These are phyloP conservation scores for Synanthedon formicaeformis DNA, from an alignment of 2,888 invertebrate species.

Conservation along the genomic window DNA sequence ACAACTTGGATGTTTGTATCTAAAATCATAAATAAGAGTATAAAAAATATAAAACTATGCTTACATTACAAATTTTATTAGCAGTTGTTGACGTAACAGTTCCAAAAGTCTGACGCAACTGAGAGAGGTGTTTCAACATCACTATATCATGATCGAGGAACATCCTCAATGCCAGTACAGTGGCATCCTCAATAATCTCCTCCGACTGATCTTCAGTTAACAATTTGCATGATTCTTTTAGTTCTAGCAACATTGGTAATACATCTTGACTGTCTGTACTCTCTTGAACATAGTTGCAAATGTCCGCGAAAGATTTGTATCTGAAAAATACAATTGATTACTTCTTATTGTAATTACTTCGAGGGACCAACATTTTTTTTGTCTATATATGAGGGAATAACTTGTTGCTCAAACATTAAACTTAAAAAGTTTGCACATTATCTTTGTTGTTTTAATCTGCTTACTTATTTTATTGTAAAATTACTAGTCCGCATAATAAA, in stretches of 20 bases:
- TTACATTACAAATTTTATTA: constrained; percentile 71
- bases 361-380: too few species aligned
- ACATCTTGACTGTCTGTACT: constrained; percentile 37
- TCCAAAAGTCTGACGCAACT: constrained; percentile 73
- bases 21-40: background rate
- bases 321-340: constrained; percentile 25
- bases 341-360: too few species aligned
- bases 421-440: too few species aligned
- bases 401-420: too few species aligned
- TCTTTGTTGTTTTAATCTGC: too few species aligned
- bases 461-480: too few species aligned
- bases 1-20: too few species aligned
- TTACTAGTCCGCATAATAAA: too few species aligned
- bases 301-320: constrained; percentile 59
- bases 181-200: constrained; percentile 73
- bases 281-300: constrained; percentile 51
- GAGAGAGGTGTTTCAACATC: constrained; percentile 67
- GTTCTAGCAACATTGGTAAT: constrained; percentile 31
- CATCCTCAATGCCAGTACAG: constrained; percentile 71
- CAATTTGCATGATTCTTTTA: constrained; percentile 41
- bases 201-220: constrained; percentile 69
- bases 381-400: too few species aligned
- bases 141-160: constrained; percentile 73
- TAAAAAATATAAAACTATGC: constrained; percentile 1
- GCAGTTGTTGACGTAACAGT: constrained; percentile 62